Conservation (phyloP, 2,888 invertebrate genomes). For the Hyppa rectilinea region DNA sequence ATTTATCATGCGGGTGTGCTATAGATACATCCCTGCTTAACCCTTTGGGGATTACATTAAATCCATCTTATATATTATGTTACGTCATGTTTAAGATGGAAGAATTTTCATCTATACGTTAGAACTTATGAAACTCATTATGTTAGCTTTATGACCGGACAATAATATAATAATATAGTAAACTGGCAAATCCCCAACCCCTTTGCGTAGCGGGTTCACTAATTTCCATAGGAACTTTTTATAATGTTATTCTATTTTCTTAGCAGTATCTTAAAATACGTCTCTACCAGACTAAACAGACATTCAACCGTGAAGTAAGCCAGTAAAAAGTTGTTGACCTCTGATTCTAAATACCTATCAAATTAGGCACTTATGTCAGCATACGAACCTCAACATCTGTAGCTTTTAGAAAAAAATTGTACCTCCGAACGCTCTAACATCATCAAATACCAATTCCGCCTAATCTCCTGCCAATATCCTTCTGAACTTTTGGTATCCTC, state of each 20-base stretch:
- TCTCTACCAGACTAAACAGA: constrained; percentile 15
- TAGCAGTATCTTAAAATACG: constrained; percentile 23
- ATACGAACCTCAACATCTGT: background rate
- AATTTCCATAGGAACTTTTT: background rate
- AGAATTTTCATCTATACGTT: too few relatives aligned
- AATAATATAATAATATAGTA: background rate
- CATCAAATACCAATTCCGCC: constrained; percentile 30
- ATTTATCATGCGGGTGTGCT: too few relatives aligned
- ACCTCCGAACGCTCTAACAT: constrained; percentile 14
- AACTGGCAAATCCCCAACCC: background rate
- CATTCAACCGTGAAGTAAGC: constrained; percentile 26
- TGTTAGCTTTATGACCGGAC: background rate
- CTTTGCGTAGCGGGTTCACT: background rate
- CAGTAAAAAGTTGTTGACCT: constrained; percentile 58
- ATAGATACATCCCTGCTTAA: too few relatives aligned
- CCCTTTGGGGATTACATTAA: too few relatives aligned
- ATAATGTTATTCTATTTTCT: background rate
- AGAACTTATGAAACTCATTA: background rate
- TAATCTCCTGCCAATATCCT: constrained; percentile 47
- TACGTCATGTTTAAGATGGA: too few relatives aligned
- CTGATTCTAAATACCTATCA: constrained; percentile 49
- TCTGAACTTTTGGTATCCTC: constrained; percentile 56
- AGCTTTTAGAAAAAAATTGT: constrained; percentile 34
- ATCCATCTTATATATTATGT: too few relatives aligned
- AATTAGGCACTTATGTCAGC: constrained; percentile 44